Conservation (phyloP, 2,113 vertebrate species). For the Sceloporus tristichus region DNA sequence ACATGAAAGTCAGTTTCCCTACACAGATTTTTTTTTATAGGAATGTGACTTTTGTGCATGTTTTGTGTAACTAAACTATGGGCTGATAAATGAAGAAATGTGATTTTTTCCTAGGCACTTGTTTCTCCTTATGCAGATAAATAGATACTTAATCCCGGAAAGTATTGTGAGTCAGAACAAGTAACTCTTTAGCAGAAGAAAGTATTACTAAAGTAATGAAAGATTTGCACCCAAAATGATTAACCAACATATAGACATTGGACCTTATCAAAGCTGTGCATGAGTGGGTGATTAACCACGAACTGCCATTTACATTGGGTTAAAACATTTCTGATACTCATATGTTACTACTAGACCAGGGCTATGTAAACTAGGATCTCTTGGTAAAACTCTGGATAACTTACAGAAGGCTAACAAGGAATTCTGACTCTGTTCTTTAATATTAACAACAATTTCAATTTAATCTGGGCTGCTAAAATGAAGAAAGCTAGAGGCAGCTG, state of each 20-base stretch:
- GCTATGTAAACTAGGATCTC: not conserved
- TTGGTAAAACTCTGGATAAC: not conserved
- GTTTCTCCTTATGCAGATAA: slow-evolving; percentile 23
- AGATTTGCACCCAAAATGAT: slow-evolving; percentile 26
- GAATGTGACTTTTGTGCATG: not conserved
- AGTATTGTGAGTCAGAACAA: not conserved
- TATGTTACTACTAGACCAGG: not conserved
- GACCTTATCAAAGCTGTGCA: not conserved
- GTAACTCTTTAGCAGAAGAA: not conserved
- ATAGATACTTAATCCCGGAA: slow-evolving; percentile 4
- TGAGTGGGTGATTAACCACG: not conserved
- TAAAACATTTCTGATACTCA: not conserved
- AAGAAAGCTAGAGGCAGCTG: not conserved
- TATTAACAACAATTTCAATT: not conserved
- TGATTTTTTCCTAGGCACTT: slow-evolving; percentile 13
- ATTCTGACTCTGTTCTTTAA: not conserved
- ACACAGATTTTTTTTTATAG: not conserved
- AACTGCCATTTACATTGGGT: not conserved
- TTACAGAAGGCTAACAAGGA: not conserved
- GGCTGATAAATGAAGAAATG: slow-evolving; percentile 8
- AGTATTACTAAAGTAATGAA: slow-evolving; percentile 15
- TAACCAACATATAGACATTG: not conserved
- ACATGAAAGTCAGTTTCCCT: not conserved
- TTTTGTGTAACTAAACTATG: not conserved
- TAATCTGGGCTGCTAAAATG: not conserved